Percentiles rank a stretch among this genome's conserved stretches.
Conservation (phyloP, 2,797 vertebrate genomes). For the Rhynchonycteris naso region DNA sequence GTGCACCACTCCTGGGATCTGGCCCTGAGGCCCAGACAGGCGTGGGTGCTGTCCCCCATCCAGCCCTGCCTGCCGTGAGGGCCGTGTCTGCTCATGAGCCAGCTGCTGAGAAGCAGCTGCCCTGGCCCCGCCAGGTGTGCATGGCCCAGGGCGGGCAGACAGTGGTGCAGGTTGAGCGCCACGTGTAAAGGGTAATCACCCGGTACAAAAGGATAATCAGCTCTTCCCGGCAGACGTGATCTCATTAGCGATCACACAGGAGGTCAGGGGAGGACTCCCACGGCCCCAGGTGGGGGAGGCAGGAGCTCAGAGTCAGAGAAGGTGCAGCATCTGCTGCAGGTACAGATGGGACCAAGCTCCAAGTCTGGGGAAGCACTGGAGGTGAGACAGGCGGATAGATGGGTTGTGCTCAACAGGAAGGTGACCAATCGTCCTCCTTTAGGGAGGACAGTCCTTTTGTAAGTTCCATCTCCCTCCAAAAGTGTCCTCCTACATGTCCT, state of each 20-base stretch:
- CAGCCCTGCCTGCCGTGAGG: neutral
- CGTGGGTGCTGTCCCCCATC: neutral
- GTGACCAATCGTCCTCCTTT: no score
- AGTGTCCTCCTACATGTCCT: no score
- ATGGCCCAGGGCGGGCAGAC: neutral
- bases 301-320: neutral
- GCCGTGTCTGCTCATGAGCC: neutral
- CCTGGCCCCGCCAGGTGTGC: slow-evolving; percentile 33
- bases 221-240: slow-evolving; percentile 33
- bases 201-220: neutral
- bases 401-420: no score
- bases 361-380: neutral
- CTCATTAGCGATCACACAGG: slow-evolving; percentile 29
- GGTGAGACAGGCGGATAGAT: no score
- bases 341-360: neutral
- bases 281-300: neutral
- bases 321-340: neutral
- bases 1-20: neutral
- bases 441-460: no score
- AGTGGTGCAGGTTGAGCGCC: neutral
- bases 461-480: no score
- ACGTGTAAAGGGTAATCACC: slow-evolving; percentile 57
- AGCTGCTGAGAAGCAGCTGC: neutral
- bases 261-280: neutral
- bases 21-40: neutral